These are phyloP conservation scores for Parazoanthus swiftii DNA, from an alignment of 92 coral and sea anemone species.

Conservation along the genomic window DNA sequence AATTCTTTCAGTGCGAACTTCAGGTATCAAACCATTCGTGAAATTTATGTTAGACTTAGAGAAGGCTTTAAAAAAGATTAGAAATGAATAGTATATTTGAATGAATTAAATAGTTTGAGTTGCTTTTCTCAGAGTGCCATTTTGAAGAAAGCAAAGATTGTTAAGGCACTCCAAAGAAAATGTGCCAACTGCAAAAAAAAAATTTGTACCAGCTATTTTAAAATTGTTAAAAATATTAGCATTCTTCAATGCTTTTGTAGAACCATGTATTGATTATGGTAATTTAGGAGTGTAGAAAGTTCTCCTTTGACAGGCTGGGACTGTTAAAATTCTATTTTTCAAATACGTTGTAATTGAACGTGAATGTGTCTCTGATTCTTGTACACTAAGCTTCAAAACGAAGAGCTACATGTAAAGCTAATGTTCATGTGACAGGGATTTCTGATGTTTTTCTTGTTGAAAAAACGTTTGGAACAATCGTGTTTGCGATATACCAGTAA, in stretches of 20 bases:
- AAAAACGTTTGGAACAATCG: too few species aligned
- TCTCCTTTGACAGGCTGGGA: constrained; percentile 10
- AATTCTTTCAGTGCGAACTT: background rate
- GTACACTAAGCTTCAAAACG: background rate
- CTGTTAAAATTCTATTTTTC: background rate
- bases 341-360: background rate
- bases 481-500: background rate
- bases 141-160: background rate
- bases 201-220: background rate
- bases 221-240: background rate
- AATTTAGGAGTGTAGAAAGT: background rate
- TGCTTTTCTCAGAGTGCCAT: background rate
- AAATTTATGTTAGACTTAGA: background rate
- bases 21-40: background rate
- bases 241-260: background rate
- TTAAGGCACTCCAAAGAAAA: too few species aligned
- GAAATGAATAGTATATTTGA: background rate
- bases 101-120: background rate
- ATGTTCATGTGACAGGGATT: background rate
- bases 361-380: background rate
- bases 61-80: background rate
- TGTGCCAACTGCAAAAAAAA: too few species aligned
- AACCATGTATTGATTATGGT: background rate
- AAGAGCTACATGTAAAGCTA: background rate
- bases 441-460: background rate